These are phyloP conservation scores for Ariopsis seemanni DNA, from an alignment of 2,113 vertebrate genomes.

Conservation along the genomic window DNA sequence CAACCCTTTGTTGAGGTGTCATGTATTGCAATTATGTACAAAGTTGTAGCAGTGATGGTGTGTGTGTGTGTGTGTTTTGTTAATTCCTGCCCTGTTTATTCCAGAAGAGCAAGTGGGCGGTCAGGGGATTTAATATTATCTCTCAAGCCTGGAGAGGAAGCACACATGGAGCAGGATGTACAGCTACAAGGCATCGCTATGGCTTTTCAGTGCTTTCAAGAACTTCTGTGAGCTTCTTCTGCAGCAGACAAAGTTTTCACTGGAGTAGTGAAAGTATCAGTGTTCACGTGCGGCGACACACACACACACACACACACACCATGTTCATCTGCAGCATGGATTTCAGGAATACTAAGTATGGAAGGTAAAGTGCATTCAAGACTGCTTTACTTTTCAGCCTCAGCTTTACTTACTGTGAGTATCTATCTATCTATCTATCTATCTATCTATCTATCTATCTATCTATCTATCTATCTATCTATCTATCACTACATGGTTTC, in stretches of 20 bases:
- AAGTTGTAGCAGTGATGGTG: neutral
- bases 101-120: conserved; percentile 40
- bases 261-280: neutral
- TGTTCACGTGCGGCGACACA: neutral
- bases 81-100: conserved; percentile 34
- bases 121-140: conserved; percentile 39
- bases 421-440: neutral
- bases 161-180: conserved; percentile 17
- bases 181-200: neutral
- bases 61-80: conserved; percentile 22
- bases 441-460: too few relatives aligned
- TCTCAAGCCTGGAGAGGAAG: conserved; percentile 3
- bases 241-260: too few relatives aligned
- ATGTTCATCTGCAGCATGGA: conserved; percentile 72
- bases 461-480: too few relatives aligned
- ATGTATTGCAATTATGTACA: neutral
- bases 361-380: conserved; percentile 75
- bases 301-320: conserved; percentile 6
- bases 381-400: conserved; percentile 11
- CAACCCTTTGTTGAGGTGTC: neutral
- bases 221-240: neutral
- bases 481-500: neutral
- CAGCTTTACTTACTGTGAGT: neutral
- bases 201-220: neutral
- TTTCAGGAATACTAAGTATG: conserved; percentile 86